Base-by-base conservation (phyloP, 2,888 invertebrate genomes). In the Calliopum simillimum region DNA sequence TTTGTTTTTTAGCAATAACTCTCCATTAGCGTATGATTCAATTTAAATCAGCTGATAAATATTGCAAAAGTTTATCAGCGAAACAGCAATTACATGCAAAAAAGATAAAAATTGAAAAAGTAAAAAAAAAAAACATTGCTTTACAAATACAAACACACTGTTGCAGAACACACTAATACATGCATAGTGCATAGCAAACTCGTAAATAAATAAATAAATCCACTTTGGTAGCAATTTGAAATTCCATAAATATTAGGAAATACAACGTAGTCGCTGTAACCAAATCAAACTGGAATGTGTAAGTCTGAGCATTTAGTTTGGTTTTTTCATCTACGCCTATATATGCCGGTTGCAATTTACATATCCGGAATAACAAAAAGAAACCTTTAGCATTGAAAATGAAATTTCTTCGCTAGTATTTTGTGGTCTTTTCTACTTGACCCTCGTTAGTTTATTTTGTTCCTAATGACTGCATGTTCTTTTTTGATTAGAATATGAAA, bases 1-100 rank as follows among this genome's bases (percentile, higher is more conserved):
- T 14, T 66, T 70, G 46, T 67, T 51, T 68, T 63, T 53, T 1
- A 14, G n/a, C 49, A 63, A 49, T 49, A 63, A 63, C 41, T 43
- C 59, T 56, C n/a, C 53, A 64, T 58, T 69, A 69, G 62, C 33
- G 33, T 41, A 21, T 55, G 43, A 65, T 65, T 70, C 66, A 70
- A 70, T 70, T 70, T 66, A 53, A 53, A 70, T 8, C 5, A 65
- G 33, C 61, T 51, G 51, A 49, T 53, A 59, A 66, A 70, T 66
- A 61, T 65, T 66, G 61, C 51, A 53, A 61, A 61, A 55, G 65
- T 53, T 49, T 70, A 65, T 70, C 59, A 55, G 46, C 11, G 33
- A 43, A 67, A 16, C 49, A 46, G 47, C 49, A 64, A 33, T 33
- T 33, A 33, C 33, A 33, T 33, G 8, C 33, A 8, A 8, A 33